phyloP scores from a whole-genome alignment of 2,113 vertebrate species.

The Tangachromis dhanisi region DNA sequence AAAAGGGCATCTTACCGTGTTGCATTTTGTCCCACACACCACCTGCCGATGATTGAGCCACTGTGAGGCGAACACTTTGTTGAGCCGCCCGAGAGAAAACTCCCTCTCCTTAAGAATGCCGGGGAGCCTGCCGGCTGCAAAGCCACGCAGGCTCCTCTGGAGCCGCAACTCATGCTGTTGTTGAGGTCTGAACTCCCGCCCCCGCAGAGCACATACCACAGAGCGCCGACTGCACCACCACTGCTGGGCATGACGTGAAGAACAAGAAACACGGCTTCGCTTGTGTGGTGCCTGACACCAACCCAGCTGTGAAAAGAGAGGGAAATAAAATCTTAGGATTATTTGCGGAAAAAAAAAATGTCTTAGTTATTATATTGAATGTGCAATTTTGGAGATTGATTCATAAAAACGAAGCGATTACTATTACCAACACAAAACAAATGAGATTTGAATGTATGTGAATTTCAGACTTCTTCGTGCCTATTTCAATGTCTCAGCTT shows the following conservation, averaged over 20 bases:
- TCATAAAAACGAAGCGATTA: background rate
- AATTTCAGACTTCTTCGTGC: background rate
- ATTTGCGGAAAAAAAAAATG: background rate
- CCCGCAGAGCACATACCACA: conserved; percentile 88
- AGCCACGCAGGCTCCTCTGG: conserved; percentile 79
- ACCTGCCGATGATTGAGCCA: conserved; percentile 98
- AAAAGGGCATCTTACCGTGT: conserved; percentile 80
- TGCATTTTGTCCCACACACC: conserved; percentile 98
- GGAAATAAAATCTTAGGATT: background rate
- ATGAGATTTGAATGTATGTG: background rate
- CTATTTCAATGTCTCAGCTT: background rate
- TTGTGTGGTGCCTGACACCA: conserved; percentile 68
- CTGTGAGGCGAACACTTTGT: conserved; percentile 98
- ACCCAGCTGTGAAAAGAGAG: conserved; percentile 43
- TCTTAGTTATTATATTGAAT: background rate
- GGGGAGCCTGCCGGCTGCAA: conserved; percentile 88
- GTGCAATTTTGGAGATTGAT: background rate
- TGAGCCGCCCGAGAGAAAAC: conserved; percentile 90
- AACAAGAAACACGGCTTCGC: conserved; percentile 73
- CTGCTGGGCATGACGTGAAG: conserved; percentile 71
- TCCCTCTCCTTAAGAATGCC: conserved; percentile 88
- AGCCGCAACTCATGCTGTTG: conserved; percentile 83
- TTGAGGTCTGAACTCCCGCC: conserved; percentile 85
- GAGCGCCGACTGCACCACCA: conserved; percentile 78
- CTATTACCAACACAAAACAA: background rate